Evolutionary conservation across 2,888 invertebrate genomes (phyloP), one percentile per base, ranked within the genome.

Genomic region (Spodoptera exigua): DNA sequence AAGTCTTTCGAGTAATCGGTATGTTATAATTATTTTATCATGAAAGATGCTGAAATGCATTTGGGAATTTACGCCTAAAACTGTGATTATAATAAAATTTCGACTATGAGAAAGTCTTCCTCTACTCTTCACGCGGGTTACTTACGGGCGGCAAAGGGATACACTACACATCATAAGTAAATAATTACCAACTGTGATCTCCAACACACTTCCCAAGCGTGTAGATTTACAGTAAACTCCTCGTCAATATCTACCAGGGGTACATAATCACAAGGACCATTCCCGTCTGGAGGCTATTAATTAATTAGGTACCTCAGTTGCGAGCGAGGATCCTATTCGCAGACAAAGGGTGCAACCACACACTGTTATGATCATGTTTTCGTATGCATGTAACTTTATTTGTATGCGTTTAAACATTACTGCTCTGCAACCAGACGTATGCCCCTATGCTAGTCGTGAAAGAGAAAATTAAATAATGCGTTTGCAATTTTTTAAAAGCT

Each of bases 381-480:
- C 61, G n/a, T n/a, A 66, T 60, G 51, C 52, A 46, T 46, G n/a
- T 61, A 35, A 3, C 14, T 17, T 11, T 45, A n/a, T 54, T 37
- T 49, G 43, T 52, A 39, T 49, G 44, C 41, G 41, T 14, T 45
- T 1, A 9, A 7, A 27, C 63, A 57, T 52, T 54, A 37, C 37
- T 34, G 39, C 35, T 16, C 41, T 36, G 45, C 32, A 49, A 49
- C 51, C 59, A 74, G 76, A 67, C 78, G 67, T 78, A 75, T 63
- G 72, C 44, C 65, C 78, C 66, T 78, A 75, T 63, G 72, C 44
- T 64, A 61, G 81, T 67, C 76, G 27, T 77, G 27, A 59, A 65
- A 66, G 76, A 77, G 77, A 79, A 79, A 70, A 74, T 76, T 70
- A 64, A 73, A 79, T 76, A 66, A 64, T 57, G 12, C 52, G n/a